Evolutionary conservation across 2,888 invertebrate species (phyloP).

Genomic region (Molanna angustata): DNA sequence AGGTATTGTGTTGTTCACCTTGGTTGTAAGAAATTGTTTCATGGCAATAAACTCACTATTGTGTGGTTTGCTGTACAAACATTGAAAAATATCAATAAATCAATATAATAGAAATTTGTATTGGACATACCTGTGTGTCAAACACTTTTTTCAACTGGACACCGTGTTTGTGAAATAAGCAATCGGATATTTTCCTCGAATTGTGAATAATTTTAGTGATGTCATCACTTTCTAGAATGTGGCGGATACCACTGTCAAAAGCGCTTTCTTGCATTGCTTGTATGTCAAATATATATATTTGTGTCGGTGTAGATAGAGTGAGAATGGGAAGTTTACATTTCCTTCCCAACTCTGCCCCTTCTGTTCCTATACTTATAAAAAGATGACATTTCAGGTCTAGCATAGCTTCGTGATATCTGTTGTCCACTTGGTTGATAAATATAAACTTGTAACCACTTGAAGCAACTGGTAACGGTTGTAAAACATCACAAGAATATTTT

Average conservation of each 20-base stretch:
- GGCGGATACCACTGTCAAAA: constrained; percentile 51
- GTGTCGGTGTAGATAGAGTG: constrained; percentile 46
- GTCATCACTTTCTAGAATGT: constrained; percentile 46
- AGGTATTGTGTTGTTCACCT: too few species aligned
- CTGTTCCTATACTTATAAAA: constrained; percentile 46
- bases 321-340: constrained; percentile 53
- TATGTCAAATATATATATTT: constrained; percentile 53
- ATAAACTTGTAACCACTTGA: constrained; percentile 37
- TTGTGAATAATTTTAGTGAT: constrained; percentile 60
- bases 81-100: too few species aligned
- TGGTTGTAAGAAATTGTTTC: too few species aligned
- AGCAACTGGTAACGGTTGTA: constrained; percentile 44
- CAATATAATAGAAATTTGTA: too few species aligned
- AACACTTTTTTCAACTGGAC: constrained; percentile 57
- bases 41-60: too few species aligned
- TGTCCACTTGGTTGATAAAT: constrained; percentile 52
- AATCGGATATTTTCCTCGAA: constrained; percentile 56
- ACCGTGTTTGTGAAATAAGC: constrained; percentile 57
- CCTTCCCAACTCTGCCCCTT: constrained; percentile 51
- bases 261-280: constrained; percentile 50
- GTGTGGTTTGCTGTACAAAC: too few species aligned
- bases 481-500: constrained; percentile 43
- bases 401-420: constrained; percentile 46
- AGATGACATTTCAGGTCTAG: constrained; percentile 43
- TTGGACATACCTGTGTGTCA: constrained; percentile 57